Base-by-base conservation (phyloP, 1,140 invertebrate genomes). In the Amyelois transitella region DNA sequence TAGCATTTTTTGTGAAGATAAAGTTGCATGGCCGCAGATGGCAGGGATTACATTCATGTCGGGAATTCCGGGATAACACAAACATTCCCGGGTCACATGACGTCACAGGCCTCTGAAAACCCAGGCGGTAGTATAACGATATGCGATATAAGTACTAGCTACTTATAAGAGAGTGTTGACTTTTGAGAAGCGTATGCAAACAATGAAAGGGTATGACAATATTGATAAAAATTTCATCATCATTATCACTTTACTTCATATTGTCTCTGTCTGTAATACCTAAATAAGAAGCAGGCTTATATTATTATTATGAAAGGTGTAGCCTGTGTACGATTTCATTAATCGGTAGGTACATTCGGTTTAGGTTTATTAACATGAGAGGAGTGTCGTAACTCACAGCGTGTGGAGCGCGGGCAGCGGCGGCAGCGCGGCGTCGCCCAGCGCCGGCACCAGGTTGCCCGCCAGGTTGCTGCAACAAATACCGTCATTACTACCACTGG, bases 361-460 rank as follows among this genome's bases (percentile, higher is more conserved):
- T 6, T 10, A 18, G 7, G 45, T 3, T 19, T 4, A 48, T 7
- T n/a, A n/a, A n/a, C n/a, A n/a, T n/a, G n/a, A n/a, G 5, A 17
- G 12, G 18, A 4, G 28, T 19, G n/a, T 63, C n/a, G n/a, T n/a
- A n/a, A 79, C 78, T 82, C 55, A 86, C 82, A 84, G 69, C 1
- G 80, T 82, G 58, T 82, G 79, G 38, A 86, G 71, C 51, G 75
- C 60, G 1, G 81, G 73, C 59, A 86, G 74, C 55, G 73, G 57
- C 51, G 80, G 81, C 57, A 86, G 66, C 12, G 81, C 64, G 17
- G 56, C 48, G 48, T 69, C 67, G 5, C 64, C 54, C 54, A 86
- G 69, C 69, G 78, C 77, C 18, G 56, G 45, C 48, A 86, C 65
- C 59, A 72, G 69, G 74, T 86, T 86, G 45, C 74, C 75, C n/a